Percentiles rank a stretch among this genome's conserved stretches.
Conservation (phyloP, 1,140 invertebrate species). For the Adoxophyes honmai region DNA sequence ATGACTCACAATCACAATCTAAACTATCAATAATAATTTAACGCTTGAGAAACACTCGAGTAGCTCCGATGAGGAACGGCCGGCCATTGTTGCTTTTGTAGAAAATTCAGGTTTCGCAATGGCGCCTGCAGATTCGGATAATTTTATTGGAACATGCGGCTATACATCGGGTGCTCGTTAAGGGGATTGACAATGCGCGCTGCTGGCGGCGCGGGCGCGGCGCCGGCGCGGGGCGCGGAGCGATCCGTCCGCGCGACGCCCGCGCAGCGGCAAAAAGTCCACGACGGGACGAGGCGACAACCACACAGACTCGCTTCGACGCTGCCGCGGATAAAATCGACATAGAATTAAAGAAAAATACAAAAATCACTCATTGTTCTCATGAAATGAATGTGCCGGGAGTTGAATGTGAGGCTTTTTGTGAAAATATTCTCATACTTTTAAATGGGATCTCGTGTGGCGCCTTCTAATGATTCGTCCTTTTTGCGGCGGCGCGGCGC, state of each 20-base stretch:
- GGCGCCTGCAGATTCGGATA: slow-evolving; percentile 9
- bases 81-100: slow-evolving; percentile 1
- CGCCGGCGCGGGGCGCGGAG: slow-evolving; percentile 23
- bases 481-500: slow-evolving; percentile 63
- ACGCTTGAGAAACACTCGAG: slow-evolving; percentile 7
- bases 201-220: slow-evolving; percentile 35
- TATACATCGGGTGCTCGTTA: slow-evolving; percentile 28
- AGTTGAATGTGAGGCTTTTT: slow-evolving; percentile 75
- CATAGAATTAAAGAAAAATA: slow-evolving; percentile 75
- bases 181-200: slow-evolving; percentile 22
- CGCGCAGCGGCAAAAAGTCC: slow-evolving; percentile 69
- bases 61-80: not conserved
- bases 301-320: slow-evolving; percentile 60
- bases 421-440: slow-evolving; percentile 76
- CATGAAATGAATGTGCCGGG: slow-evolving; percentile 75
- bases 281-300: slow-evolving; percentile 68
- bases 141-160: slow-evolving; percentile 9
- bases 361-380: slow-evolving; percentile 77
- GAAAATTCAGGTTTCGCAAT: slow-evolving; percentile 12
- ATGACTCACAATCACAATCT: slow-evolving; percentile 12
- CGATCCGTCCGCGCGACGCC: slow-evolving; percentile 46
- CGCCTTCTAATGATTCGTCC: slow-evolving; percentile 72
- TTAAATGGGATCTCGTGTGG: slow-evolving; percentile 74
- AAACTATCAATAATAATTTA: slow-evolving; percentile 13
- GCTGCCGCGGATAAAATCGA: slow-evolving; percentile 70